phyloP scores from a whole-genome alignment of 2,113 vertebrate genomes.

The Phrynosoma platyrhinos region DNA sequence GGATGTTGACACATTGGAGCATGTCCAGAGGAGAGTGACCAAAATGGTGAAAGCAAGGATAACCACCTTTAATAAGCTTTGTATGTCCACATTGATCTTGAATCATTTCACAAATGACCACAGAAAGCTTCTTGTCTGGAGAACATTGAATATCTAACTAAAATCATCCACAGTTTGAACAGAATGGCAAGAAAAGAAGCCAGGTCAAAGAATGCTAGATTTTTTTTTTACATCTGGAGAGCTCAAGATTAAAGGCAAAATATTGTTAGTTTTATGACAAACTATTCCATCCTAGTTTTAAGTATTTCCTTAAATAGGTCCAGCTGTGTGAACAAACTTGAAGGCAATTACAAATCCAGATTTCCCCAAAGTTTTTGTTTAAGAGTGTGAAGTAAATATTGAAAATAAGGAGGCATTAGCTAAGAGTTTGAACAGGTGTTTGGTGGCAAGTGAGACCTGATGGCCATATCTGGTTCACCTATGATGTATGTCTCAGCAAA shows the following conservation, averaged over 20 bases:
- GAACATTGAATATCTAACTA: not conserved
- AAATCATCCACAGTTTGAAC: not conserved
- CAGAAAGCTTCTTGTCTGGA: not conserved
- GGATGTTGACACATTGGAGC: no score
- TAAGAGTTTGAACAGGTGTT: slow-evolving; percentile 80
- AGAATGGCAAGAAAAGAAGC: not conserved
- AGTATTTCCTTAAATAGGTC: slow-evolving; percentile 32
- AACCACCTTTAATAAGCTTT: not conserved
- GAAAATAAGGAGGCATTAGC: slow-evolving; percentile 66
- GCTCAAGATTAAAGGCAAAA: not conserved
- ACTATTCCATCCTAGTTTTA: not conserved
- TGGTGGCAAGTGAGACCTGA: slow-evolving; percentile 46
- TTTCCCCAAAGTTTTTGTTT: slow-evolving; percentile 54
- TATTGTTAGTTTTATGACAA: not conserved
- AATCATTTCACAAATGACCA: not conserved
- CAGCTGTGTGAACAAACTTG: slow-evolving; percentile 28
- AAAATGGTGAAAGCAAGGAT: no score
- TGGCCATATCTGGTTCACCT: slow-evolving; percentile 47
- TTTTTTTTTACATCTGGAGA: not conserved
- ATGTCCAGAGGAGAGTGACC: no score
- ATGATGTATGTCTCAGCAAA: slow-evolving; percentile 63
- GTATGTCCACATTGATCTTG: not conserved
- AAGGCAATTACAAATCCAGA: slow-evolving; percentile 42
- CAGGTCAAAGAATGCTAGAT: not conserved
- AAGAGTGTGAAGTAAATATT: slow-evolving; percentile 68